Percentiles rank a stretch among this genome's conserved stretches.
Evolutionary conservation across 2,797 vertebrate species (phyloP).

Genomic region (Limnodromus scolopaceus): DNA sequence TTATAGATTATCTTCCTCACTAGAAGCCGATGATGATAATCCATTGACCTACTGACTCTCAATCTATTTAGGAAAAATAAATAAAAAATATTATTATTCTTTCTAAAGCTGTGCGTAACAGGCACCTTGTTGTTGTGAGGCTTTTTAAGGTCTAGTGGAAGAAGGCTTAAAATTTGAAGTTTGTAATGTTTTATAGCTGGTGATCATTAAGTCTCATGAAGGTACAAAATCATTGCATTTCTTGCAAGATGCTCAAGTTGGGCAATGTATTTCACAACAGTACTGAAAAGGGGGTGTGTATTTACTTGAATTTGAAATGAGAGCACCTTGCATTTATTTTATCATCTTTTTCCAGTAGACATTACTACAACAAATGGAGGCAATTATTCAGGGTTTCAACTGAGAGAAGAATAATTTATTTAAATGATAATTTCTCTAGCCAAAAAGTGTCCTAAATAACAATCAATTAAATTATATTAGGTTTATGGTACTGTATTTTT

Average conservation of each 20-base stretch:
- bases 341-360: slow-evolving; percentile 35
- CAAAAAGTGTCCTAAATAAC: slow-evolving; percentile 50
- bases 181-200: background rate
- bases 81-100: background rate
- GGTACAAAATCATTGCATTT: background rate
- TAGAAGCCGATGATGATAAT: slow-evolving; percentile 20
- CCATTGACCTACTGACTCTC: background rate
- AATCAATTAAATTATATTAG: slow-evolving; percentile 47
- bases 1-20: background rate
- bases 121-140: background rate
- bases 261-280: background rate
- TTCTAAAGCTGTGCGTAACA: background rate
- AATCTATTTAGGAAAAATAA: background rate
- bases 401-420: slow-evolving; percentile 57
- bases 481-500: background rate
- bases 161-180: background rate
- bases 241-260: background rate
- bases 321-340: slow-evolving; percentile 38
- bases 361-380: slow-evolving; percentile 27
- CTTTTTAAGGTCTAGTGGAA: background rate
- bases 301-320: slow-evolving; percentile 32
- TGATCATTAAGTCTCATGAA: background rate
- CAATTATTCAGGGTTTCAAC: slow-evolving; percentile 51
- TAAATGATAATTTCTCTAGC: slow-evolving; percentile 54
- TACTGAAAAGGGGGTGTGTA: background rate